Evolutionary conservation across 2,113 vertebrate genomes (phyloP), one percentile per base, ranked within the genome.

Genomic region (Balaeniceps rex): DNA sequence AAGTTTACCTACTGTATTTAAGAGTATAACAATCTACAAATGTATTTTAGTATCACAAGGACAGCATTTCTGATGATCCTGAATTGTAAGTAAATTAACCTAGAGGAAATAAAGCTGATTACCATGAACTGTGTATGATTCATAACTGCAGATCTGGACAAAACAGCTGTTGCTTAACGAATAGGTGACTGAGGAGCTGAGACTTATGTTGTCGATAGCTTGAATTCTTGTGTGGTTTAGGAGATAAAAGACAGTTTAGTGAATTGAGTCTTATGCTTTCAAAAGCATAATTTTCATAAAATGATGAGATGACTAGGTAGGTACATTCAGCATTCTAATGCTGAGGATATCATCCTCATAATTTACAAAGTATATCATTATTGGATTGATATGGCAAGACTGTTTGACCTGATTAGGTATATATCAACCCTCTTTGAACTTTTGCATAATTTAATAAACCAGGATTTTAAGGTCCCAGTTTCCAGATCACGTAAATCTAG

Each of bases 51-150:
- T 57, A 52, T 68, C 77, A 84, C 72, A 64, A 38, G 65, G 52
- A 93, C 51, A 79, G 44, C 9, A 12, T 85, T 95, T 94, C 61
- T 68, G 65, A 76, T 81, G 46, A 58, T 96, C 60, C 49, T 85
- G 40, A 83, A 61, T 26, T 64, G 22, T 49, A 80, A 94, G 52
- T 60, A 86, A 95, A 95, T 93, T 83, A 91, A 36, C 74, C 71
- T 34, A 69, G 77, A 89, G 64, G 36, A 92, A 96, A 90, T 86
- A 44, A 77, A 96, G 44, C 55, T 86, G 33, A 88, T 93, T 94
- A 90, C 47, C 49, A 54, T 23, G 9, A 47, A 63, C 47, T 38
- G 24, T 52, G 58, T 40, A 46, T 19, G 16, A 61, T 47, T 88
- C n/a, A n/a, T 26, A 72, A 64, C 58, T 83, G 80, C n/a, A 94